Percentiles rank a stretch among this genome's conserved stretches.
Evolutionary conservation across 2,113 vertebrate species (phyloP).

Genomic region (Phalacrocorax pelagicus): DNA sequence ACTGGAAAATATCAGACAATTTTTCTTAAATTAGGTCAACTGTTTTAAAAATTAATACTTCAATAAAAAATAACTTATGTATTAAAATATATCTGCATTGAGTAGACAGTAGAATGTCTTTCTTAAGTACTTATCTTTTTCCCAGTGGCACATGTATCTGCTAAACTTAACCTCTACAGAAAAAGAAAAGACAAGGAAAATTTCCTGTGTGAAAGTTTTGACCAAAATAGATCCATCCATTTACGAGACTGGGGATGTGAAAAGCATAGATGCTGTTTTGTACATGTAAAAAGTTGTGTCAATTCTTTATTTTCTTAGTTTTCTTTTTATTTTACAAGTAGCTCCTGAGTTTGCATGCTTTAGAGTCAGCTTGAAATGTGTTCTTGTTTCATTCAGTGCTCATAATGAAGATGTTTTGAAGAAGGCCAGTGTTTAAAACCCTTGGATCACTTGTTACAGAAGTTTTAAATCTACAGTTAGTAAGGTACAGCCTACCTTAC

Average conservation of each 20-base stretch:
- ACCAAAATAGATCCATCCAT: neutral
- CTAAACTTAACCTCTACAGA: neutral
- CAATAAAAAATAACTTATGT: neutral
- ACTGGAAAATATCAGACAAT: neutral
- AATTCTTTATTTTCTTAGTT: neutral
- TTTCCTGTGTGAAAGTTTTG: neutral
- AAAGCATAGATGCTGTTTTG: neutral
- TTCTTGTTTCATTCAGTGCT: neutral
- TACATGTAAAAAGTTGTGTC: neutral
- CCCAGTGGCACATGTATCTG: neutral
- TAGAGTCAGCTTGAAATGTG: neutral
- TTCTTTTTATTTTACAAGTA: neutral
- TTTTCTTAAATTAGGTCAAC: neutral
- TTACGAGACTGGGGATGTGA: neutral
- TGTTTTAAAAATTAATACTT: neutral
- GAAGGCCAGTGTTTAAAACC: neutral
- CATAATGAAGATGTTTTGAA: neutral
- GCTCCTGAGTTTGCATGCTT: neutral
- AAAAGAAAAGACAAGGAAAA: neutral
- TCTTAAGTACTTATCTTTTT: neutral
- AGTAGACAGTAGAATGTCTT: neutral
- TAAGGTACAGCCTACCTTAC: neutral
- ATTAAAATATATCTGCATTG: neutral
- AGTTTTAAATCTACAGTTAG: neutral
- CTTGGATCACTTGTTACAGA: neutral